Evolutionary conservation across 2,797 vertebrate genomes (phyloP), one percentile per base, ranked within the genome.

Genomic region (Nyctalus aviator): DNA sequence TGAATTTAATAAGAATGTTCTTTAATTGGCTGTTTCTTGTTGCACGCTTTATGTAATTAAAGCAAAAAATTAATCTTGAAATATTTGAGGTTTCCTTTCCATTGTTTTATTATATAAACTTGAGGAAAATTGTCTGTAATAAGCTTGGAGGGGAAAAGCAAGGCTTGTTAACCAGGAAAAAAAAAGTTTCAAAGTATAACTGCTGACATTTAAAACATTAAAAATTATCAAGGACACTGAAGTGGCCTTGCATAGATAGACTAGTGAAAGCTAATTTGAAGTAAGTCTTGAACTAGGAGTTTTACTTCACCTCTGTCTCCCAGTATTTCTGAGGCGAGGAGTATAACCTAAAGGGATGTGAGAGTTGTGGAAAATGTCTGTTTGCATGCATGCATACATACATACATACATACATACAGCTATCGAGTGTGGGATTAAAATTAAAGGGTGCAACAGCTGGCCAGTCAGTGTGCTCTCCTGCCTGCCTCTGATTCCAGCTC

Each of bases 11-110:
- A 91, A 91, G n/a, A 48, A 32, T 66, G 62, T 73, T 69, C 44
- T 84, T 82, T 92, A 95, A 92, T 95, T 84, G 90, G 37, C 53
- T 93, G 55, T 90, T 92, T 89, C 83, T 95, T 85, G 27, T 93
- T 79, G 50, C n/a, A 50, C 87, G 85, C 23, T 88, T 91, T 88
- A 35, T 69, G 30, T 75, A 89, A 96, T 94, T 94, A 95, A 95
- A 88, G 55, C 37, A 94, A 93, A 93, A 81, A 96, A 96, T 84
- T 95, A 85, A 92, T 89, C 91, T 93, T 87, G 64, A 94, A 84
- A 90, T 64, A 71, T 68, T 88, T 93, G 53, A 90, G 73, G 76
- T 89, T 94, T 84, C 17, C 57, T 91, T 93, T 76, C 44, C n/a
- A 46, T 57, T 79, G 53, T 53, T 92, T 93, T 94, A 81, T 81